Percentiles rank a stretch among this genome's conserved stretches.
phyloP scores from a whole-genome alignment of 2,888 invertebrate genomes.

The Ormyrus thymus region DNA sequence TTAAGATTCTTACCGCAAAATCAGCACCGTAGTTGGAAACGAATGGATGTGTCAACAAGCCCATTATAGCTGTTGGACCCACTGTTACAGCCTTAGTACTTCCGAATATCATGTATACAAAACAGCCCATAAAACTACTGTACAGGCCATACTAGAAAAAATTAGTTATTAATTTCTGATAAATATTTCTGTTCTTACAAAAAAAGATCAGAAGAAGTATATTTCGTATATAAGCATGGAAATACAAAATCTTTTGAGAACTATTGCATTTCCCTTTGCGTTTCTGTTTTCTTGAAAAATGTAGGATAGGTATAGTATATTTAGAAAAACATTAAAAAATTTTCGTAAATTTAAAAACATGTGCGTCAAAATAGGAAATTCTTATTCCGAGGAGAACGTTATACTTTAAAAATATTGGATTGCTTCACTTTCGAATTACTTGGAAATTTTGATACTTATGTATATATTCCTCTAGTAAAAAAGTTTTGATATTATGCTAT shows the following conservation, averaged over 20 bases:
- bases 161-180: too few relatives aligned
- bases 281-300: too few relatives aligned
- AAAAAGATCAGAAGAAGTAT: neutral
- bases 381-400: neutral
- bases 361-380: slow-evolving; percentile 2
- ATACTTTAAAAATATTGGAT: too few relatives aligned
- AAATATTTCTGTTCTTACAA: too few relatives aligned
- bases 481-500: too few relatives aligned
- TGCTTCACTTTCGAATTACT: too few relatives aligned
- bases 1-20: slow-evolving; percentile 71
- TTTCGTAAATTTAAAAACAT: neutral
- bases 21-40: slow-evolving; percentile 71
- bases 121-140: slow-evolving; percentile 78
- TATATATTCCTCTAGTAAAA: too few relatives aligned
- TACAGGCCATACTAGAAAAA: slow-evolving; percentile 78
- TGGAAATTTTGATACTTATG: too few relatives aligned
- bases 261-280: too few relatives aligned
- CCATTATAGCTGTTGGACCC: slow-evolving; percentile 81
- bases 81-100: slow-evolving; percentile 77
- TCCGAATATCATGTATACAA: slow-evolving; percentile 78
- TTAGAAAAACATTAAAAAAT: neutral
- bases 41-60: slow-evolving; percentile 77
- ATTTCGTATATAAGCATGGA: neutral
- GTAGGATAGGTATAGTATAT: neutral
- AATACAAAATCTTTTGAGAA: neutral